phyloP scores from a whole-genome alignment of 1,140 invertebrate species.

The Cydia strobilella region DNA sequence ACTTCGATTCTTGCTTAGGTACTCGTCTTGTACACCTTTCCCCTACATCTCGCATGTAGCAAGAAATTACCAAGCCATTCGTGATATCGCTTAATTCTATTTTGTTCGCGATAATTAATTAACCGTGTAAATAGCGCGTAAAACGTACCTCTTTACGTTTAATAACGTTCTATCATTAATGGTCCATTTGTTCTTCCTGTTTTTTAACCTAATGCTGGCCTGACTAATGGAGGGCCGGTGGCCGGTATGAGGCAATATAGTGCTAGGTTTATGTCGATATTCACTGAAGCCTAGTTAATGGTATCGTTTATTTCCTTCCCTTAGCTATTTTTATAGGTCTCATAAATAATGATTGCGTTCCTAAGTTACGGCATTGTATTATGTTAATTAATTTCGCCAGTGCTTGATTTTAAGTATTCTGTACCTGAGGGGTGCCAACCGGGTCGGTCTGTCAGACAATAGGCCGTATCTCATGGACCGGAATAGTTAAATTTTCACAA shows the following conservation, averaged over 20 bases:
- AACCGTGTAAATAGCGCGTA: slow-evolving; percentile 31
- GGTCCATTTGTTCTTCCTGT: slow-evolving; percentile 27
- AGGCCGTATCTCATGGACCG: too few relatives aligned
- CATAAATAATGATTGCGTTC: background rate
- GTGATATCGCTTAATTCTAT: slow-evolving; percentile 27
- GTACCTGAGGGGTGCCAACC: too few relatives aligned
- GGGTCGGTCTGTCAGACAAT: too few relatives aligned
- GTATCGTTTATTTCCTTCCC: slow-evolving; percentile 13
- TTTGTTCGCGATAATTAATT: slow-evolving; percentile 35
- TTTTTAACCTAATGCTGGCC: slow-evolving; percentile 24
- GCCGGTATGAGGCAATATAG: slow-evolving; percentile 14
- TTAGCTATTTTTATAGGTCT: background rate
- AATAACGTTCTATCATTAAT: slow-evolving; percentile 32
- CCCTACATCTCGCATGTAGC: background rate
- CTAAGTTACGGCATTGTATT: background rate
- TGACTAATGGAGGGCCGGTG: slow-evolving; percentile 17
- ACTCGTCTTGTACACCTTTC: too few relatives aligned
- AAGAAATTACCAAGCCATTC: slow-evolving; percentile 5
- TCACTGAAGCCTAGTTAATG: slow-evolving; percentile 2
- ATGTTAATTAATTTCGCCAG: background rate
- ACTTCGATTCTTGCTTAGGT: too few relatives aligned
- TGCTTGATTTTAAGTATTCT: too few relatives aligned
- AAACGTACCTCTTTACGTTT: slow-evolving; percentile 18
- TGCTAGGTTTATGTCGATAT: slow-evolving; percentile 17
- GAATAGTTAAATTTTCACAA: too few relatives aligned